Evolutionary conservation across 2,113 vertebrate genomes (phyloP).

Genomic region (Phyllopteryx taeniolatus): DNA sequence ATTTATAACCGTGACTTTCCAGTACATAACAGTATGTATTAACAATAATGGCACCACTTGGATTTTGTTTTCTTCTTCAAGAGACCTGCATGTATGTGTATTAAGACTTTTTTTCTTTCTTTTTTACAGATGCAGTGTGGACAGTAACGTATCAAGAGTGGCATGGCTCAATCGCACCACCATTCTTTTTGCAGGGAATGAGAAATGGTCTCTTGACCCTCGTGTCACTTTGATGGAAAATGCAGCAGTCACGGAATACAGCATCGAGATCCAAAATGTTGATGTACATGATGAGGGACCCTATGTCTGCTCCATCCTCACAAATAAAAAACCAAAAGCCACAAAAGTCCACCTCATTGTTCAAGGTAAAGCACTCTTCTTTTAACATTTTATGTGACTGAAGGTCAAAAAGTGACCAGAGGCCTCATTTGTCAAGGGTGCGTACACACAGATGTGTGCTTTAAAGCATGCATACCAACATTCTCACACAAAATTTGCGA

Average conservation of each 20-base stretch:
- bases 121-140: slow-evolving; percentile 85
- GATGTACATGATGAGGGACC: slow-evolving; percentile 91
- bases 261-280: slow-evolving; percentile 92
- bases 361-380: slow-evolving; percentile 78
- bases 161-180: slow-evolving; percentile 98
- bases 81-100: neutral
- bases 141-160: slow-evolving; percentile 89
- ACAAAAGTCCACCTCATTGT: slow-evolving; percentile 93
- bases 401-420: neutral
- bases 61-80: neutral
- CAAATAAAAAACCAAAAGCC: slow-evolving; percentile 93
- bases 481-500: no score
- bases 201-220: slow-evolving; percentile 96
- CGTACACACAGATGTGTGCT: no score
- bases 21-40: neutral
- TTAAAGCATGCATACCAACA: no score
- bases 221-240: slow-evolving; percentile 90
- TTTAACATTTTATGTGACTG: neutral
- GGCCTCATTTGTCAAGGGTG: no score
- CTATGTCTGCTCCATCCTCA: slow-evolving; percentile 94
- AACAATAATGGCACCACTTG: neutral
- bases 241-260: slow-evolving; percentile 93
- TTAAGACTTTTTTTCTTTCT: neutral
- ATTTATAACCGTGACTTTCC: neutral
- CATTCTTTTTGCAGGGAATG: slow-evolving; percentile 90